These are phyloP conservation scores for Uloborus plumipes DNA, from an alignment of 2,888 invertebrate genomes.

Conservation along the genomic window DNA sequence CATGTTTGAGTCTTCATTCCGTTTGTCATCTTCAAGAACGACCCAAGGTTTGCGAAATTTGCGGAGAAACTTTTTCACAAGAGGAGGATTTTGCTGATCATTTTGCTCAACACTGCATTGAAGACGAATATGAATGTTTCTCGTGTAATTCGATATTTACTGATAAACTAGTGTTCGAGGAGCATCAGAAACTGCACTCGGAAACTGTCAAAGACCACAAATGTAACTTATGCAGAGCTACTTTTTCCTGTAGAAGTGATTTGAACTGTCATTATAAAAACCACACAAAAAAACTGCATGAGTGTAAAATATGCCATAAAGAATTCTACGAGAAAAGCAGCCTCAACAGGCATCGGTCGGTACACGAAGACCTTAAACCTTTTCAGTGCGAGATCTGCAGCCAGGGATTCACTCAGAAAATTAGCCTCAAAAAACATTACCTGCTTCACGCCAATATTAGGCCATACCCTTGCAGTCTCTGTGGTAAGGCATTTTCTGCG, in stretches of 20 bases:
- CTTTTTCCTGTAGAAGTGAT: slow-evolving; percentile 18
- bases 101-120: slow-evolving; percentile 36
- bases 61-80: slow-evolving; percentile 34
- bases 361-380: slow-evolving; percentile 34
- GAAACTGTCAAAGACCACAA: neutral
- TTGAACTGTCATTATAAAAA: slow-evolving; percentile 17
- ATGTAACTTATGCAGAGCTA: slow-evolving; percentile 19
- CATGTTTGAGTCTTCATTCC: slow-evolving; percentile 33
- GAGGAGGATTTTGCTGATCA: slow-evolving; percentile 41
- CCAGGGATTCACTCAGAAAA: slow-evolving; percentile 46
- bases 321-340: slow-evolving; percentile 40
- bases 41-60: slow-evolving; percentile 30
- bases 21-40: slow-evolving; percentile 27
- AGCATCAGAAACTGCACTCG: slow-evolving; percentile 16
- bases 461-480: slow-evolving; percentile 37
- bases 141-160: slow-evolving; percentile 35
- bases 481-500: slow-evolving; percentile 26
- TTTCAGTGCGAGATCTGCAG: slow-evolving; percentile 46
- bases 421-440: slow-evolving; percentile 46
- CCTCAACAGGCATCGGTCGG: slow-evolving; percentile 25
- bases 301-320: slow-evolving; percentile 32
- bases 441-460: slow-evolving; percentile 40
- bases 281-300: slow-evolving; percentile 10
- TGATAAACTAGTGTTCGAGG: slow-evolving; percentile 31
- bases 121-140: slow-evolving; percentile 44